Evolutionary conservation across 2,888 invertebrate species (phyloP), one percentile per base, ranked within the genome.

Genomic region (Globia sparganii): DNA sequence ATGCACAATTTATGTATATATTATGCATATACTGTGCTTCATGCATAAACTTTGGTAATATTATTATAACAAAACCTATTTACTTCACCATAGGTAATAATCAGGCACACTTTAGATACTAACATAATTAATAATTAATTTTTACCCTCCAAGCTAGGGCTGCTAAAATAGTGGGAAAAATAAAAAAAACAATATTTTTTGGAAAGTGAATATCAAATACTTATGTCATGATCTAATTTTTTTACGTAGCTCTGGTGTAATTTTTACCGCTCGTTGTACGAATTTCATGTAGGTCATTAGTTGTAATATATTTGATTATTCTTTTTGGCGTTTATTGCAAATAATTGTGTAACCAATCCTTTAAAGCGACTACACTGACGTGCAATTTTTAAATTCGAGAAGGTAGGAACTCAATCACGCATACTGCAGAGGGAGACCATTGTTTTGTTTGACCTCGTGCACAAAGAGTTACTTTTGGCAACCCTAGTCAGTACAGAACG

Each of bases 401-500:
- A 56, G 28, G 49, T 31, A 76, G 25, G 49, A 21, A 76, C 34
- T 1, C 13, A 25, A 21, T 28, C 56, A 49, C 31, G 15, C 21
- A n/a, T 15, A 8, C 9, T 75, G 25, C 25, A 71, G 34, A 65
- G 64, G 65, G 78, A 46, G 34, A 34, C n/a, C 25, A 21, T 58
- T 78, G 40, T 65, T 77, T 59, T 25, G 9, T 78, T 78, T 64
- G 40, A 83, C 67, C 46, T 67, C 66, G 61, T 49, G 4, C 18
- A 46, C 18, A 76, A 37, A 18, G 18, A 25, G 18, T 18, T n/a
- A 34, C 8, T 25, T 53, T 67, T 56, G 72, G n/a, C 72, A 84
- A 70, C 84, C 84, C 84, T 84, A 84, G 13, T 3, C 15, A 61
- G 56, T 21, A 59, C 72, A 34, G 37, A 66, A 72, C 80, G 70